Evolutionary conservation across 2,888 invertebrate species (phyloP).

Genomic region (Agriopis marginaria): DNA sequence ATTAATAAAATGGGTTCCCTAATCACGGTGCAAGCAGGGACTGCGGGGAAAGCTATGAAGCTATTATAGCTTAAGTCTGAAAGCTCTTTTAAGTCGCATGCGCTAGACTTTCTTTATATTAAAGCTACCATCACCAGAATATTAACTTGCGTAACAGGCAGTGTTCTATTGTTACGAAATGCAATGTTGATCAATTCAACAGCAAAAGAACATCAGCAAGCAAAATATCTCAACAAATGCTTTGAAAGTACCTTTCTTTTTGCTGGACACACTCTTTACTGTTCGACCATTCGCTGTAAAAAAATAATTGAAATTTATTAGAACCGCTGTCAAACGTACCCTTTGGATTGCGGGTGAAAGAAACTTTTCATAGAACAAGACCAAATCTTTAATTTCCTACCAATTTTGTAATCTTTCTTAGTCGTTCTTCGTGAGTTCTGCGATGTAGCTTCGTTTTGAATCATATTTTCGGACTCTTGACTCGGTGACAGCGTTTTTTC

Average conservation of each 20-base stretch:
- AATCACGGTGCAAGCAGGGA: background rate
- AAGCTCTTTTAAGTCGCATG: background rate
- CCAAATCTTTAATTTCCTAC: conserved; percentile 66
- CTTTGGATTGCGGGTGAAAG: conserved; percentile 44
- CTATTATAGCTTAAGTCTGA: background rate
- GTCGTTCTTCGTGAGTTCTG: conserved; percentile 50
- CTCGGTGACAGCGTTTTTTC: conserved; percentile 42
- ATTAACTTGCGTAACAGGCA: background rate
- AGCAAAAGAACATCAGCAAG: conserved; percentile 10
- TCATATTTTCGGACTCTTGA: conserved; percentile 53
- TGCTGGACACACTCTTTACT: conserved; percentile 61
- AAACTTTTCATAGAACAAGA: conserved; percentile 54
- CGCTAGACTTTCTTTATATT: background rate
- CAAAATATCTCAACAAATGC: conserved; percentile 22
- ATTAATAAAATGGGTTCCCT: too few relatives aligned
- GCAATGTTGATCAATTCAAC: background rate
- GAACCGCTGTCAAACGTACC: conserved; percentile 46
- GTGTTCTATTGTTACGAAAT: conserved; percentile 1
- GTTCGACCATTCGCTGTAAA: conserved; percentile 73
- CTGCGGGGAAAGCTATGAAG: background rate
- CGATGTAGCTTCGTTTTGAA: conserved; percentile 53
- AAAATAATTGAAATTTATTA: conserved; percentile 44
- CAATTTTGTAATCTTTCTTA: conserved; percentile 64
- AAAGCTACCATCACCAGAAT: conserved; percentile 4
- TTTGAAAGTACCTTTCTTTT: conserved; percentile 68